A percentile compares a stretch with the other conserved stretches of the same genome.
Conservation (phyloP, 2,113 vertebrate genomes). For the Boulengerochromis microlepis region DNA sequence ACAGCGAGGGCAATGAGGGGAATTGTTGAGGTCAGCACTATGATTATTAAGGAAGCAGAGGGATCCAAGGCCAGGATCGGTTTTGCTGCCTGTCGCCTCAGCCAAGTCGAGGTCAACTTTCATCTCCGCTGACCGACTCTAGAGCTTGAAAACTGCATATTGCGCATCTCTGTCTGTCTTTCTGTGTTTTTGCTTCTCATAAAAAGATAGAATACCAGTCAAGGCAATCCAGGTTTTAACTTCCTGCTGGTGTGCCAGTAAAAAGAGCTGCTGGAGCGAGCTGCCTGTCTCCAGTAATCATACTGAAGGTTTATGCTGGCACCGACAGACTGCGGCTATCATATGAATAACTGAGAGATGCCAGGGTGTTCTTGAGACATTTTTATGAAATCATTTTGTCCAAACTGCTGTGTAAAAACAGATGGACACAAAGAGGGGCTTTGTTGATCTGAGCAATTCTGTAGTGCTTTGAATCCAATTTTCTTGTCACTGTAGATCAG, state of each 20-base stretch:
- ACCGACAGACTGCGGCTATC: constrained; percentile 1
- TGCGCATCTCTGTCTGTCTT: background rate
- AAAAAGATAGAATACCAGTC: constrained; percentile 1
- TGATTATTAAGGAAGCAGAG: constrained; percentile 28
- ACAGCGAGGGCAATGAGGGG: background rate
- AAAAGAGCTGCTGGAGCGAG: constrained; percentile 31
- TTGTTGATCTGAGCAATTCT: constrained; percentile 16
- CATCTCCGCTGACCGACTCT: constrained; percentile 18
- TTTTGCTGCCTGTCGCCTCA: background rate
- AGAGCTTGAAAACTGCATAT: constrained; percentile 1
- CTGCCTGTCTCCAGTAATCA: constrained; percentile 38
- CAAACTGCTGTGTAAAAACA: constrained; percentile 20
- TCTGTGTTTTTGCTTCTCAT: constrained; percentile 8
- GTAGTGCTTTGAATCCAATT: constrained; percentile 24
- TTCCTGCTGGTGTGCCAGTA: constrained; percentile 36
- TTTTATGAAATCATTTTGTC: constrained; percentile 23
- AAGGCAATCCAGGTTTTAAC: constrained; percentile 25
- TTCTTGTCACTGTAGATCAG: constrained; percentile 35
- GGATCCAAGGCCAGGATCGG: constrained; percentile 5
- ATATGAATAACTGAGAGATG: constrained; percentile 31
- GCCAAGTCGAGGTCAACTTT: constrained; percentile 30
- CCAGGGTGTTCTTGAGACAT: background rate
- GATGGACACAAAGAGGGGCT: constrained; percentile 20
- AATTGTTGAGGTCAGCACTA: background rate
- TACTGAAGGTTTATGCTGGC: constrained; percentile 52